Conservation (phyloP, 2,888 invertebrate genomes). For the Melanotus villosus region DNA sequence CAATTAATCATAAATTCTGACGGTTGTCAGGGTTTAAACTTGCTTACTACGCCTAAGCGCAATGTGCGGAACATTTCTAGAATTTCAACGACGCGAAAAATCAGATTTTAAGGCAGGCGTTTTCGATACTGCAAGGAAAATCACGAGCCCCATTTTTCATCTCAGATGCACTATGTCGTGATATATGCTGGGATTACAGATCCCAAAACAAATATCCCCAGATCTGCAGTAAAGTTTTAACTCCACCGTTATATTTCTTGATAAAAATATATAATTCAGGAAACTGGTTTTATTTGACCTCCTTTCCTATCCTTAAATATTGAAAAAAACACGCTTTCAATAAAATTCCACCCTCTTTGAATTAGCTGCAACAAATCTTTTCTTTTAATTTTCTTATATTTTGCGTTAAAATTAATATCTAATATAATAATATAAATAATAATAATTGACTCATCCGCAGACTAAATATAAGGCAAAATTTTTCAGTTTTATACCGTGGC, state of each 20-base stretch:
- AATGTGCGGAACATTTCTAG: background rate
- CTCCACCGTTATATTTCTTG: conserved; percentile 1
- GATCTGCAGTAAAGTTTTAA: conserved; percentile 24
- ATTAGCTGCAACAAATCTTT: no score
- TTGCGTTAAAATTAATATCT: no score
- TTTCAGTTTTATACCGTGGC: no score
- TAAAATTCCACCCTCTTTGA: no score
- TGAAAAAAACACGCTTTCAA: no score
- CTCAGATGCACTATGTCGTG: conserved; percentile 14
- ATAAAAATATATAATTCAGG: conserved; percentile 14
- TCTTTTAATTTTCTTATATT: no score
- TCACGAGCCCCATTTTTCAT: conserved; percentile 14
- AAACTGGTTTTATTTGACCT: conserved; percentile 3
- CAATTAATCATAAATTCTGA: no score
- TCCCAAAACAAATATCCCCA: conserved; percentile 19
- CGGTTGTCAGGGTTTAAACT: no score
- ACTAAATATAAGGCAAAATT: no score
- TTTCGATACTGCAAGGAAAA: conserved; percentile 13
- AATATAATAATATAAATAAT: no score
- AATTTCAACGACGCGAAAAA: background rate
- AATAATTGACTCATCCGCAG: no score
- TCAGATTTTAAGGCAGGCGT: conserved; percentile 4
- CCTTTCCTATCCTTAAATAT: no score
- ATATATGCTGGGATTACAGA: conserved; percentile 15
- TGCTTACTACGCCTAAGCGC: background rate